Conservation (phyloP, 2,888 invertebrate species). For the Hydropsyche betteni region DNA sequence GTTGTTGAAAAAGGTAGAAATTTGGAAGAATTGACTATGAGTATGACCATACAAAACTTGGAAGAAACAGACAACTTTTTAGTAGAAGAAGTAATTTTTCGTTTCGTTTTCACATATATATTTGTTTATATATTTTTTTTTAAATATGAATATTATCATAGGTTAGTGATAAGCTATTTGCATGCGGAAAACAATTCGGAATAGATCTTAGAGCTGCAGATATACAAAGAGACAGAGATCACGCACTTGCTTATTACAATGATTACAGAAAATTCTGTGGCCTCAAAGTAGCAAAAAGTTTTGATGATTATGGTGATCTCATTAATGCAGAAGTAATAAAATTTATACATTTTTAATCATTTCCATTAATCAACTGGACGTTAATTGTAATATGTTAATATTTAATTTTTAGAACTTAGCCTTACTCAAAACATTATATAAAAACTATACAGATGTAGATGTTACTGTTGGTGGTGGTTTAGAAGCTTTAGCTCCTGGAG, state of each 20-base stretch:
- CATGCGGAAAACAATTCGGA: slow-evolving; percentile 68
- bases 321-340: slow-evolving; percentile 61
- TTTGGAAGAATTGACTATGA: slow-evolving; percentile 58
- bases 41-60: slow-evolving; percentile 60
- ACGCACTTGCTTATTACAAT: slow-evolving; percentile 36
- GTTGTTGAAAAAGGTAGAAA: slow-evolving; percentile 65
- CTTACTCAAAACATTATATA: slow-evolving; percentile 55
- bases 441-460: slow-evolving; percentile 63
- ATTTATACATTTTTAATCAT: not conserved
- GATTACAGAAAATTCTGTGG: slow-evolving; percentile 67
- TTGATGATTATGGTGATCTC: slow-evolving; percentile 70
- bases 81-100: slow-evolving; percentile 53
- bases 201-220: slow-evolving; percentile 43
- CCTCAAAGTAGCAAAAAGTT: slow-evolving; percentile 66
- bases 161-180: slow-evolving; percentile 53
- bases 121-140: not conserved
- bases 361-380: not conserved
- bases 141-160: slow-evolving; percentile 3
- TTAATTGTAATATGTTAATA: not conserved
- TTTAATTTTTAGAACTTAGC: slow-evolving; percentile 56
- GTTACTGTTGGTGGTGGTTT: slow-evolving; percentile 63
- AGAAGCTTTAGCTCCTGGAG: slow-evolving; percentile 58
- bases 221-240: slow-evolving; percentile 40
- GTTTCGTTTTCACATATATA: not conserved
- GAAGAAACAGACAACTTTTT: slow-evolving; percentile 61